Percentiles rank a stretch among this genome's conserved stretches.
phyloP scores from a whole-genome alignment of 2,797 vertebrate genomes.

The Melanotaenia parkinsoni region DNA sequence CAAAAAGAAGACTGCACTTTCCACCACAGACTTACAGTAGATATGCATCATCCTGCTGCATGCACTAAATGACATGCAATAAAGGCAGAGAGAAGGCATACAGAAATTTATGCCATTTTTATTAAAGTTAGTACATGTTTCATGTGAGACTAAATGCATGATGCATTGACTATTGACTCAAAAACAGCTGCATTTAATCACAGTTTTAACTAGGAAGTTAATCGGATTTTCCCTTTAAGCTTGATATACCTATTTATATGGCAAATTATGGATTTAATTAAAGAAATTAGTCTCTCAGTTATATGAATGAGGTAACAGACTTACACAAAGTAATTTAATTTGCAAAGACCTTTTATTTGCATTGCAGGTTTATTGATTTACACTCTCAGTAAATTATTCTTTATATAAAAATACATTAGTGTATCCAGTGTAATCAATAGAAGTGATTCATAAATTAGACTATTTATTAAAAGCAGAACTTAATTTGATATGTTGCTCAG shows the following conservation, averaged over 20 bases:
- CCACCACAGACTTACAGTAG: too few relatives aligned
- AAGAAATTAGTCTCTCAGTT: neutral
- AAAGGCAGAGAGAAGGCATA: neutral
- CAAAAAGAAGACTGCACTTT: too few relatives aligned
- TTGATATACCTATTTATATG: neutral
- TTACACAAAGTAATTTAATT: neutral
- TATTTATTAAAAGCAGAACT: neutral
- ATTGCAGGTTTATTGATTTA: neutral
- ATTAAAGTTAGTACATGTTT: neutral
- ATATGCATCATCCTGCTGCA: too few relatives aligned
- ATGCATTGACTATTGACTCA: neutral
- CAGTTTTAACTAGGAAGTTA: neutral
- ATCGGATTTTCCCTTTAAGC: neutral
- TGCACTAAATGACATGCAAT: too few relatives aligned
- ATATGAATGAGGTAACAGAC: neutral
- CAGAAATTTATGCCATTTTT: neutral
- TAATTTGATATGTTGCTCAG: constrained; percentile 9
- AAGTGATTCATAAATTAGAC: neutral
- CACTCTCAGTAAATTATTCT: neutral
- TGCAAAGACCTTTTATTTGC: neutral
- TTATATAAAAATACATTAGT: neutral
- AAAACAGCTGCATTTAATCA: neutral
- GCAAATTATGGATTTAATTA: neutral
- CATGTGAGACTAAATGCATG: constrained; percentile 1
- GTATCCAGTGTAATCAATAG: neutral